Base-by-base conservation (phyloP, 92 coral and sea anemone genomes). In the Actinostola sp. region DNA sequence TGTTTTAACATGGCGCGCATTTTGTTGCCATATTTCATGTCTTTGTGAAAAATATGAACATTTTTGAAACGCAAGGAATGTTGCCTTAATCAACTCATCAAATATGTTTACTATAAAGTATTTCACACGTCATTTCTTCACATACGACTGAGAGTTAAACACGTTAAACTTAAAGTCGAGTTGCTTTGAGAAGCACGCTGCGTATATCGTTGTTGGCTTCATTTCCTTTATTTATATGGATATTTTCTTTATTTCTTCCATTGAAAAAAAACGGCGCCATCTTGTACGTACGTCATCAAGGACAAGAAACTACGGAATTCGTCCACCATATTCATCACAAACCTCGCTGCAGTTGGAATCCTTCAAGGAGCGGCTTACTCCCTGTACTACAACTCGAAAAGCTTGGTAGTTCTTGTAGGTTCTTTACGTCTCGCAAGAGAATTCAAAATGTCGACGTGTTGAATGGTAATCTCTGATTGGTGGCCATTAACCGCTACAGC, bases 401-500 rank as follows among this genome's bases (percentile, higher is more conserved):
- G 12, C 30, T 77, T 50, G 27, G 63, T 24, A 67, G 84, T n/a
- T n/a, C n/a, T n/a, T n/a, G n/a, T n/a, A n/a, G n/a, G n/a, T n/a
- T n/a, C n/a, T n/a, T n/a, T n/a, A n/a, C n/a, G 89, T 28, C 60
- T 70, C 21, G 51, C 61, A 46, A 42, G 84, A 41, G 89, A 57
- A 46, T 79, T 86, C n/a, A n/a, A n/a, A n/a, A n/a, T 42, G 35
- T 78, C 13, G 84, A 65, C 78, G 87, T 82, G 68, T 75, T 74
- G 20, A n/a, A n/a, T n/a, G n/a, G n/a, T n/a, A n/a, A n/a, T 77
- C 92, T 3, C 58, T 90, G 71, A 50, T 86, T 90, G 31, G 82
- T 90, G 61, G 73, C 89, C 44, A 46, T 66, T 0, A 78, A 76
- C 44, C 83, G 96, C 46, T 90, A 86, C 73, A 72, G 86, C 17